phyloP scores from a whole-genome alignment of 2,797 vertebrate species.

The Sebastes paucispinis region DNA sequence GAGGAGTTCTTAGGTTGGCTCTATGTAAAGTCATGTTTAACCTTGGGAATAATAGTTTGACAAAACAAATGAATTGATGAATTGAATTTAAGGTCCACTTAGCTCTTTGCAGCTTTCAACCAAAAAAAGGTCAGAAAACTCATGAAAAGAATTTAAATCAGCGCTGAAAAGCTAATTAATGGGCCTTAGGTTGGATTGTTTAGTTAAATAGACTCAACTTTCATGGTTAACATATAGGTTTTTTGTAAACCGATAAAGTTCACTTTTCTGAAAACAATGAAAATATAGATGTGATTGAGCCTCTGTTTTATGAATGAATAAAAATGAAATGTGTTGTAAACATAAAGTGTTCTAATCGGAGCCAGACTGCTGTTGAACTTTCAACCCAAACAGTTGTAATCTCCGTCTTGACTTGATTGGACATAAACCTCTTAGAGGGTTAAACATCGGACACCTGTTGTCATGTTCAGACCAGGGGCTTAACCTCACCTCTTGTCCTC shows the following conservation, averaged over 20 bases:
- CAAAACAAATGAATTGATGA: neutral
- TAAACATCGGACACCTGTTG: conserved; percentile 48
- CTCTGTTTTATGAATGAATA: neutral
- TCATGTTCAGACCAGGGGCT: conserved; percentile 35
- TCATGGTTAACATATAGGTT: neutral
- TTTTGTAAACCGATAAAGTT: neutral
- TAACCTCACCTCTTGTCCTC: conserved; percentile 43
- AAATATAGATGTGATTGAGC: neutral
- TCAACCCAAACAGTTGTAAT: conserved; percentile 61
- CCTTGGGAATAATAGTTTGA: neutral
- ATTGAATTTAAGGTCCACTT: neutral
- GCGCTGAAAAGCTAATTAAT: neutral
- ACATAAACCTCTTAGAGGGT: conserved; percentile 78
- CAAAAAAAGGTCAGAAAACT: neutral
- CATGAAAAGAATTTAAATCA: neutral
- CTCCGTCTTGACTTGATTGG: conserved; percentile 73
- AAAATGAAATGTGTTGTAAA: neutral
- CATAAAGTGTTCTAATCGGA: conserved; percentile 4
- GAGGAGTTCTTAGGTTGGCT: neutral
- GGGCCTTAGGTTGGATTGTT: neutral
- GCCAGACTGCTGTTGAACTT: conserved; percentile 23
- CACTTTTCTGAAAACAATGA: neutral
- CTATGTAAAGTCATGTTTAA: neutral
- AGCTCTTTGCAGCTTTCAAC: neutral
- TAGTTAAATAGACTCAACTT: neutral